Percentiles rank a stretch among this genome's conserved stretches.
These are phyloP conservation scores for Deilephila porcellus DNA, from an alignment of 2,888 invertebrate species.

Conservation along the genomic window DNA sequence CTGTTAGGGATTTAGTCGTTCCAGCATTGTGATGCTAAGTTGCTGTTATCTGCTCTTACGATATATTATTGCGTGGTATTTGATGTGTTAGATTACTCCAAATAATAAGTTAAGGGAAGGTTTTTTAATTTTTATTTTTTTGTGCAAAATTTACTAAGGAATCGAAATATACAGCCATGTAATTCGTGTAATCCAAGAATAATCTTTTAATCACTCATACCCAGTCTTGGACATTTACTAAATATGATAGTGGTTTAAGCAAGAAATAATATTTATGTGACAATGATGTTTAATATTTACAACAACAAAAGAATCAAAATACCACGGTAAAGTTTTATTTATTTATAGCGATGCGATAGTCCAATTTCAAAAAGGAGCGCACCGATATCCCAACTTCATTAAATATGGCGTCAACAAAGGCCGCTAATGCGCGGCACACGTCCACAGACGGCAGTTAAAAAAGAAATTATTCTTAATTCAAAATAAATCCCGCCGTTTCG, in stretches of 20 bases:
- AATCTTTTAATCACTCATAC: too few relatives aligned
- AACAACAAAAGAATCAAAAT: conserved; percentile 4
- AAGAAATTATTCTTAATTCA: conserved; percentile 81
- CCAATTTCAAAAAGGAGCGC: conserved; percentile 48
- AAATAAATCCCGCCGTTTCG: conserved; percentile 65
- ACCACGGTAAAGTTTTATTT: conserved; percentile 13
- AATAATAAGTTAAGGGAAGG: background rate
- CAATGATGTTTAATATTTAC: conserved; percentile 3
- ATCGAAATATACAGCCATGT: too few relatives aligned
- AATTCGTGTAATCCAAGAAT: too few relatives aligned
- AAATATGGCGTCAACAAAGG: conserved; percentile 73
- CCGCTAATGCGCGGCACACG: conserved; percentile 82
- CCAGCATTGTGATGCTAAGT: conserved; percentile 12
- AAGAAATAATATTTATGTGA: background rate
- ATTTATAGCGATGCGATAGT: conserved; percentile 60
- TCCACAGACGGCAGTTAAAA: conserved; percentile 77
- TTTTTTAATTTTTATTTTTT: background rate
- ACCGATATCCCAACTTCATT: conserved; percentile 69
- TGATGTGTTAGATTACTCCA: background rate
- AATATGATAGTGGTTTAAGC: too few relatives aligned
- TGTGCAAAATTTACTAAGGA: too few relatives aligned
- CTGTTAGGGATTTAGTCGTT: conserved; percentile 24
- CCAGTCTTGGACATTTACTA: background rate
- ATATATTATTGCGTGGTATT: conserved; percentile 18
- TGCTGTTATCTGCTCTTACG: conserved; percentile 8